Percentiles rank a stretch among this genome's conserved stretches.
These are phyloP conservation scores for Triplophysa dalaica DNA, from an alignment of 2,113 vertebrate genomes.

Conservation along the genomic window DNA sequence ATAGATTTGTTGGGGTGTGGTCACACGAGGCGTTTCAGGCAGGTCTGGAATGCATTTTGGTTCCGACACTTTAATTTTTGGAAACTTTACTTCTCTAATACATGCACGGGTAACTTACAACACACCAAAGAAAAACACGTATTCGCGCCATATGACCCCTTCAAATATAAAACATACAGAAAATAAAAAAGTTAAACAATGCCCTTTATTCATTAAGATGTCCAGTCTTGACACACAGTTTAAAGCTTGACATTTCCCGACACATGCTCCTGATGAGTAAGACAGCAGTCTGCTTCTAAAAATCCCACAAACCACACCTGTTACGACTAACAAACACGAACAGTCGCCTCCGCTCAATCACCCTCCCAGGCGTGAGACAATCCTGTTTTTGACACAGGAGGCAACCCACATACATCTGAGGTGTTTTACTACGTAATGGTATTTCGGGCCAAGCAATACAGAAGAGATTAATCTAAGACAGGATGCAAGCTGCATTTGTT, in stretches of 20 bases:
- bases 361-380: conserved; percentile 8
- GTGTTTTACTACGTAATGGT: conserved; percentile 21
- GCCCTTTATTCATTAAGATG: neutral
- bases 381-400: conserved; percentile 27
- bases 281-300: conserved; percentile 41
- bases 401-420: conserved; percentile 32
- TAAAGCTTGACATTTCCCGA: conserved; percentile 40
- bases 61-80: too few relatives aligned
- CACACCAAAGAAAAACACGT: too few relatives aligned
- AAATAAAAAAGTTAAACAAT: neutral
- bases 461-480: conserved; percentile 32
- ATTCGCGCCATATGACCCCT: neutral
- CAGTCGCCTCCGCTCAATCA: conserved; percentile 10
- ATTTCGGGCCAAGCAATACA: conserved; percentile 14
- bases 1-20: too few relatives aligned
- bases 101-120: too few relatives aligned
- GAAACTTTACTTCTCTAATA: too few relatives aligned
- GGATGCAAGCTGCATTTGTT: neutral
- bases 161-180: neutral
- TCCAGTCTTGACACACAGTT: conserved; percentile 4
- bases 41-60: too few relatives aligned
- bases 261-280: conserved; percentile 37
- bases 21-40: too few relatives aligned
- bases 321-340: conserved; percentile 45
- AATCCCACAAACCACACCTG: conserved; percentile 53